A percentile compares a stretch with the other conserved stretches of the same genome.
phyloP scores from a whole-genome alignment of 1,140 invertebrate genomes.

The Cydia splendana region DNA sequence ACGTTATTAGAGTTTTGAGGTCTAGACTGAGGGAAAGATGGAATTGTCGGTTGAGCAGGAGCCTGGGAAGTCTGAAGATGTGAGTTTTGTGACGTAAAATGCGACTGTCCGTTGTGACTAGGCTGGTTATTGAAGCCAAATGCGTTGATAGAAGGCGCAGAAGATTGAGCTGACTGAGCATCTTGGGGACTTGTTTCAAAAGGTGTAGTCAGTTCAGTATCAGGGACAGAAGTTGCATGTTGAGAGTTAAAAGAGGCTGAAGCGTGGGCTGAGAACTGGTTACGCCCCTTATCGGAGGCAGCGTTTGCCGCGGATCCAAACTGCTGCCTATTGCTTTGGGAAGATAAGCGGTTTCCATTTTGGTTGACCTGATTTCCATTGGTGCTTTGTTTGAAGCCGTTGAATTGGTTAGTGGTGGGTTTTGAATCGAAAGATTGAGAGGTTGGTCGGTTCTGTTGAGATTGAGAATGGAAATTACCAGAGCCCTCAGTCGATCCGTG shows the following conservation, averaged over 20 bases:
- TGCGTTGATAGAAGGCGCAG: constrained; percentile 1
- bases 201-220: constrained; percentile 50
- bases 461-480: neutral
- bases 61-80: constrained; percentile 1
- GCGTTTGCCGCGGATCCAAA: constrained; percentile 7
- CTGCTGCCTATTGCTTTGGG: constrained; percentile 17
- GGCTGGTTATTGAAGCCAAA: constrained; percentile 26
- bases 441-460: neutral
- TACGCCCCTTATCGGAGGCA: neutral
- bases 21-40: constrained; percentile 24
- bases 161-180: neutral
- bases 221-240: constrained; percentile 44
- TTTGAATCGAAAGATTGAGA: neutral
- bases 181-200: constrained; percentile 42
- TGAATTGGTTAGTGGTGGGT: neutral
- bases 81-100: constrained; percentile 14
- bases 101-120: constrained; percentile 14
- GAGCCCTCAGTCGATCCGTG: constrained; percentile 18
- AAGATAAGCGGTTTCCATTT: neutral
- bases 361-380: constrained; percentile 15
- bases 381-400: neutral
- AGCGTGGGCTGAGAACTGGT: constrained; percentile 15
- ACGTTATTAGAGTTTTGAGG: constrained; percentile 7
- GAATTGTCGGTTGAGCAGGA: constrained; percentile 2
- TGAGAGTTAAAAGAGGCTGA: constrained; percentile 37